phyloP scores from a whole-genome alignment of 1,140 invertebrate species.

The Plutomurus gul region DNA sequence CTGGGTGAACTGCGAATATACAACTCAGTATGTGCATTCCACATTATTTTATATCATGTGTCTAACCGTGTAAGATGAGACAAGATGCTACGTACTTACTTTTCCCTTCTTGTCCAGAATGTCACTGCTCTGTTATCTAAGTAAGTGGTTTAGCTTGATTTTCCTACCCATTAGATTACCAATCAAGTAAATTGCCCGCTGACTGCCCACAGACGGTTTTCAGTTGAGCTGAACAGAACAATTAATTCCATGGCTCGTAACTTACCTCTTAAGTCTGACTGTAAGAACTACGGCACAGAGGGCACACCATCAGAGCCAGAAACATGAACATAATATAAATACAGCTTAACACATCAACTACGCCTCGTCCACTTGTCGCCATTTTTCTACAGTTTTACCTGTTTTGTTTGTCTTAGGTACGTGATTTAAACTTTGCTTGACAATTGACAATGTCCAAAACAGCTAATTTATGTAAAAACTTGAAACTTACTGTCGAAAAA shows the following conservation, averaged over 20 bases:
- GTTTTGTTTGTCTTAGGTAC: slow-evolving; percentile 3
- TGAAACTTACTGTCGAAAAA: not conserved
- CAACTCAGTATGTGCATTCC: no score
- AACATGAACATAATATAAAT: slow-evolving; percentile 10
- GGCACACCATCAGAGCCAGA: not conserved
- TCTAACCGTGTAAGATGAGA: not conserved
- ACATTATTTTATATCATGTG: no score
- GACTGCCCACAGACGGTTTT: not conserved
- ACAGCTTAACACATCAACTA: not conserved
- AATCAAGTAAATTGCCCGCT: not conserved
- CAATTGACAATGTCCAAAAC: not conserved
- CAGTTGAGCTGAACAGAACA: slow-evolving; percentile 14
- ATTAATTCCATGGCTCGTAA: slow-evolving; percentile 3
- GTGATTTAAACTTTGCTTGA: slow-evolving; percentile 5
- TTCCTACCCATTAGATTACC: not conserved
- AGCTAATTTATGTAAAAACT: slow-evolving; percentile 3
- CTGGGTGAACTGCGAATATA: no score
- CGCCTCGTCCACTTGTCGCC: not conserved
- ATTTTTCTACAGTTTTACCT: slow-evolving; percentile 19
- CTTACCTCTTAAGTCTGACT: not conserved
- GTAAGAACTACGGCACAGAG: no score
- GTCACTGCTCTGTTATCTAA: not conserved
- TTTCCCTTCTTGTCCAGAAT: not conserved
- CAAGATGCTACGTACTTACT: not conserved
- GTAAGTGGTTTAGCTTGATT: not conserved